Percentiles rank a stretch among this genome's conserved stretches.
Evolutionary conservation across 1,140 invertebrate genomes (phyloP).

Genomic region (Platyura marginata): DNA sequence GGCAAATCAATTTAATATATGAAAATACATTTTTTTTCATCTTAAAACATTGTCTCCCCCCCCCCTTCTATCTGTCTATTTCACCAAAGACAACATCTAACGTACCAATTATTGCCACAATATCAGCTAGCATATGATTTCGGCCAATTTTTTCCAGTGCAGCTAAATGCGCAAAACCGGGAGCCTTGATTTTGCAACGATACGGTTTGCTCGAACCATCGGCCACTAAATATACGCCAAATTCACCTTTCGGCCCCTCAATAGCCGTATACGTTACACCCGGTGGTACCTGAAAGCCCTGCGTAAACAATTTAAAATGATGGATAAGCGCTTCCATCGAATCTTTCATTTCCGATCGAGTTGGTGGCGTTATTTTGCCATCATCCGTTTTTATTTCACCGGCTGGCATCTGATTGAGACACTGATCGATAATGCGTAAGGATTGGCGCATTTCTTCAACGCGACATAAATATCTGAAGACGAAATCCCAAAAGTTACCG

Average conservation of each 20-base stretch:
- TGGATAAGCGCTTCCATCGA: conserved; percentile 99
- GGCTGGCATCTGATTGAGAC: conserved; percentile 92
- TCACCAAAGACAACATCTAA: conserved; percentile 95
- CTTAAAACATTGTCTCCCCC: too few species aligned
- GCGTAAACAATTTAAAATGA: conserved; percentile 95
- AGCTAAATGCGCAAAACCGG: conserved; percentile 87
- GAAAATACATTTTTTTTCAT: too few species aligned
- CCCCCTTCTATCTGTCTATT: conserved; percentile 84
- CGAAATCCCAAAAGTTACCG: too few species aligned
- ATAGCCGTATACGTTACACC: conserved; percentile 83
- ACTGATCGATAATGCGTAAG: conserved; percentile 85
- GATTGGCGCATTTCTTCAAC: conserved; percentile 97
- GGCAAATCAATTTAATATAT: too few species aligned
- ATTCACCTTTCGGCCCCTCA: conserved; percentile 95
- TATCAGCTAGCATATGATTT: conserved; percentile 81
- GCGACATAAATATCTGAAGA: conserved; percentile 67
- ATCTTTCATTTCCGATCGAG: conserved; percentile 85
- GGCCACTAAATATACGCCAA: conserved; percentile 91
- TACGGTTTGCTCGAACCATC: conserved; percentile 91
- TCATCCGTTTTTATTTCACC: conserved; percentile 93
- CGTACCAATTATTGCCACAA: conserved; percentile 89
- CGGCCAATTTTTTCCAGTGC: conserved; percentile 73
- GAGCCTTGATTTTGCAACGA: conserved; percentile 93
- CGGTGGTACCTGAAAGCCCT: conserved; percentile 91
- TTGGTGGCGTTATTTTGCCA: conserved; percentile 79